Evolutionary conservation across 2,797 vertebrate genomes (phyloP).

Genomic region (Ptychobarbus kaznakovi): DNA sequence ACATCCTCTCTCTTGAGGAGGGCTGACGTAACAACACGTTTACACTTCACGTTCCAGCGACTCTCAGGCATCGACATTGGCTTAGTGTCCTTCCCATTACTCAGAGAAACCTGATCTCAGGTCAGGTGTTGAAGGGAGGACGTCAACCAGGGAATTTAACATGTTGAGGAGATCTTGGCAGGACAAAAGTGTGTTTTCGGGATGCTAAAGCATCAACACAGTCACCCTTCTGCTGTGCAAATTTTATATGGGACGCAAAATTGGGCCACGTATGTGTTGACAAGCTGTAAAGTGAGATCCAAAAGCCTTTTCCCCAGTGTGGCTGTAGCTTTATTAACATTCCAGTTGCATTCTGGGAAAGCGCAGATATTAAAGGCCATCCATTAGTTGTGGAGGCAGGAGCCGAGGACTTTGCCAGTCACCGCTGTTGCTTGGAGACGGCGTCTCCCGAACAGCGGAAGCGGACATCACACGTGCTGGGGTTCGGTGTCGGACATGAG

Average conservation of each 20-base stretch:
- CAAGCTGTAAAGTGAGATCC: constrained; percentile 23
- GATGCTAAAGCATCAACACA: constrained; percentile 15
- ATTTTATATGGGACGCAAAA: constrained; percentile 20
- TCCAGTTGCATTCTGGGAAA: constrained; percentile 25
- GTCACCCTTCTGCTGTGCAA: neutral
- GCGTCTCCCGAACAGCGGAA: constrained; percentile 21
- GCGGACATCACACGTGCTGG: neutral
- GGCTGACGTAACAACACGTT: constrained; percentile 12
- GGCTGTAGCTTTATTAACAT: constrained; percentile 42
- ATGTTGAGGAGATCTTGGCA: constrained; percentile 48
- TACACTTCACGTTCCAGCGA: constrained; percentile 36
- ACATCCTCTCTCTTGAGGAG: constrained; percentile 41
- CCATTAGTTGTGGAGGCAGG: constrained; percentile 1
- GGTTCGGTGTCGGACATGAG: constrained; percentile 13
- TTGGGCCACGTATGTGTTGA: constrained; percentile 7
- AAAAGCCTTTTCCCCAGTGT: neutral
- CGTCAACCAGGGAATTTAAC: constrained; percentile 40
- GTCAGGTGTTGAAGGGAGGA: constrained; percentile 31
- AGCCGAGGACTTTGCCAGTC: constrained; percentile 27
- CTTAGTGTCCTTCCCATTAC: neutral
- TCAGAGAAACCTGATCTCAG: constrained; percentile 18
- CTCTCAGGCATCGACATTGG: neutral
- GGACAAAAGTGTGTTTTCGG: neutral
- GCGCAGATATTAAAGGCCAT: constrained; percentile 15
- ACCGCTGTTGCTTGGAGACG: constrained; percentile 17